Conservation (phyloP, 1,140 invertebrate species). For the Atta colombica region DNA sequence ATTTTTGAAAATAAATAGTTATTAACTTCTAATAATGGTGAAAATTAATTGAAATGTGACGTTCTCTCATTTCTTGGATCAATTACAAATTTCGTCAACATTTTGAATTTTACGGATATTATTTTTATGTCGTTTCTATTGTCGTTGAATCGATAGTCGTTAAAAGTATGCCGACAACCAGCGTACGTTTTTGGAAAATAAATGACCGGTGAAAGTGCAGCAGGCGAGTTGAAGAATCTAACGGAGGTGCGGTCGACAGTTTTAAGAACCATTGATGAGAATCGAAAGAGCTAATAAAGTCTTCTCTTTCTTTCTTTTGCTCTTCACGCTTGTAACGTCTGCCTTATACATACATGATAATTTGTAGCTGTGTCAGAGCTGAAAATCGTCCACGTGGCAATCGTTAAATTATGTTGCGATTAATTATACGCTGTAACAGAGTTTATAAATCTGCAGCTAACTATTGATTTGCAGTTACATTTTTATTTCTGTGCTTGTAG, state of each 20-base stretch:
- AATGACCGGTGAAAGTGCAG: slow-evolving; percentile 75
- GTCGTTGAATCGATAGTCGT: slow-evolving; percentile 28
- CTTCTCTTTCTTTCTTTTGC: neutral
- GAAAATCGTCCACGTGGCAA: neutral
- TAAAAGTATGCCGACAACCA: slow-evolving; percentile 67
- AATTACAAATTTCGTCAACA: neutral
- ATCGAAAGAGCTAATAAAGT: slow-evolving; percentile 35
- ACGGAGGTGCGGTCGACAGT: slow-evolving; percentile 57
- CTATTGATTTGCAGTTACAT: slow-evolving; percentile 9
- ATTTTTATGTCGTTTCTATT: slow-evolving; percentile 15
- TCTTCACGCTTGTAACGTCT: slow-evolving; percentile 1
- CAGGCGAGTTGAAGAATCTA: slow-evolving; percentile 67
- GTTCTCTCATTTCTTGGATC: neutral
- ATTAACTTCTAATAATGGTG: neutral
- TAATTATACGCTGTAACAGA: neutral
- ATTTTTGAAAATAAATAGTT: neutral
- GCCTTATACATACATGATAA: slow-evolving; percentile 21
- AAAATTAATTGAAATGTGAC: neutral
- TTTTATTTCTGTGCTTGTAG: neutral
- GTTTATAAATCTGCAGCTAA: slow-evolving; percentile 5
- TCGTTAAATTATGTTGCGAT: slow-evolving; percentile 15
- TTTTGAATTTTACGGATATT: neutral
- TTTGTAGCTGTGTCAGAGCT: slow-evolving; percentile 13
- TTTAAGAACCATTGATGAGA: slow-evolving; percentile 50
- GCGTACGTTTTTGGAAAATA: slow-evolving; percentile 73